These are phyloP conservation scores for Hedychridium roseum DNA, from an alignment of 2,888 invertebrate genomes.

Conservation along the genomic window DNA sequence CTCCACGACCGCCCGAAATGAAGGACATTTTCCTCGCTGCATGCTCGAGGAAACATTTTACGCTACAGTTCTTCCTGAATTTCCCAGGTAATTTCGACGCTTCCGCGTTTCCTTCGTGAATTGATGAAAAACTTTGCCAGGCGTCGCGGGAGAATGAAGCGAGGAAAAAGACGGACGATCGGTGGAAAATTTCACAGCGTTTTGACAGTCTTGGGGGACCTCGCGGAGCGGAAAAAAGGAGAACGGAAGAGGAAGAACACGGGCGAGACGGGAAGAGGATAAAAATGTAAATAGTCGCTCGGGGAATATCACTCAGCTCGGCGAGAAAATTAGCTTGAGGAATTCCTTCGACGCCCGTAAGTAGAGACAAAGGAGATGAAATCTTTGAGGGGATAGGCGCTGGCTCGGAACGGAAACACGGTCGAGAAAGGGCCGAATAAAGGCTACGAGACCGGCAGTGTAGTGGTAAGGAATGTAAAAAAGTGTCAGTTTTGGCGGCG, in stretches of 20 bases:
- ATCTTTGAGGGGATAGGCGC: slow-evolving; percentile 8
- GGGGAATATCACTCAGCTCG: slow-evolving; percentile 31
- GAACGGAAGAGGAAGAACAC: neutral
- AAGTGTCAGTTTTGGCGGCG: too few species aligned
- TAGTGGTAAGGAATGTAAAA: too few species aligned
- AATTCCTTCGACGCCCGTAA: slow-evolving; percentile 28
- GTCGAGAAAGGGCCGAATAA: too few species aligned
- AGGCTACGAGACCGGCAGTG: too few species aligned
- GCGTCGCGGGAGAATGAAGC: neutral
- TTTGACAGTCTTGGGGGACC: too few species aligned
- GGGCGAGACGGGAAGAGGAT: slow-evolving; percentile 7
- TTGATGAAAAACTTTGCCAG: too few species aligned
- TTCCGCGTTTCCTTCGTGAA: neutral
- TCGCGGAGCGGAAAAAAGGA: neutral
- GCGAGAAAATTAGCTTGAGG: slow-evolving; percentile 45
- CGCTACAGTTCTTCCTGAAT: neutral
- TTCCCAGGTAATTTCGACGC: neutral
- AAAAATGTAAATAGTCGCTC: slow-evolving; percentile 41
- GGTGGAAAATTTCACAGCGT: too few species aligned
- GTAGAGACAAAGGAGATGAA: slow-evolving; percentile 20
- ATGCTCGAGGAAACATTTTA: neutral
- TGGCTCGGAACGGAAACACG: too few species aligned
- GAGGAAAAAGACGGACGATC: neutral
- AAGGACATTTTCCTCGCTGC: neutral
- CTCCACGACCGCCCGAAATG: neutral